Evolutionary conservation across 2,113 vertebrate species (phyloP), one percentile per base, ranked within the genome.

Genomic region (Barnardius zonarius): DNA sequence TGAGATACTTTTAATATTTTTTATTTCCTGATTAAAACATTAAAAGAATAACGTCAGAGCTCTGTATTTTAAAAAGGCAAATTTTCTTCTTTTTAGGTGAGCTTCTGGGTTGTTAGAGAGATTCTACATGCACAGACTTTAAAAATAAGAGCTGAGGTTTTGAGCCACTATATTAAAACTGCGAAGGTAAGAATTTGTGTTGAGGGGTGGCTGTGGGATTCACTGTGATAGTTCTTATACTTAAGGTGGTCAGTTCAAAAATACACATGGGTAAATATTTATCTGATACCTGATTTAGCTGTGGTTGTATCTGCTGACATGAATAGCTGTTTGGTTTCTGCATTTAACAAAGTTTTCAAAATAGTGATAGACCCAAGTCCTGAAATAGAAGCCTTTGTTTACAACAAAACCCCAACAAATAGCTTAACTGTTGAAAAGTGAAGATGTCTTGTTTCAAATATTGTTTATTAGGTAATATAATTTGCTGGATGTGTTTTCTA

Each of bases 81-180:
- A 9, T 68, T 83, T 81, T 93, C 89, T 96, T 81, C 62, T 88
- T 96, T 97, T 54, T 94, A 99, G 99, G 99, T 99, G 25, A 99
- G 99, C 97, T 99, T 99, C 98, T 99, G 99, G 99, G 99, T 99
- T 88, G 99, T 99, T 84, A 98, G 99, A 98, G 99, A 99, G 97
- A 99, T 99, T 97, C 99, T 99, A 87, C 99, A 99, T 61, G 99
- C 99, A 41, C 99, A 99, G 73, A 99, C 99, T 17, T 97, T 99
- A 98, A 99, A 99, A 98, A 99, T 99, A 97, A 98, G 99, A 98
- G 99, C 99, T 10, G 99, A 99, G 96, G 99, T 99, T 97, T 94
- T 99, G 98, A 99, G 99, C 98, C 98, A 99, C 94, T 99, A 99
- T 97, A 99, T 99, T 95, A 99, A 99, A 98, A 99, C 99, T 90